Conservation (phyloP, 30 jellyfish, hydroid and myxozoan species). For the Pelagia noctiluca region DNA sequence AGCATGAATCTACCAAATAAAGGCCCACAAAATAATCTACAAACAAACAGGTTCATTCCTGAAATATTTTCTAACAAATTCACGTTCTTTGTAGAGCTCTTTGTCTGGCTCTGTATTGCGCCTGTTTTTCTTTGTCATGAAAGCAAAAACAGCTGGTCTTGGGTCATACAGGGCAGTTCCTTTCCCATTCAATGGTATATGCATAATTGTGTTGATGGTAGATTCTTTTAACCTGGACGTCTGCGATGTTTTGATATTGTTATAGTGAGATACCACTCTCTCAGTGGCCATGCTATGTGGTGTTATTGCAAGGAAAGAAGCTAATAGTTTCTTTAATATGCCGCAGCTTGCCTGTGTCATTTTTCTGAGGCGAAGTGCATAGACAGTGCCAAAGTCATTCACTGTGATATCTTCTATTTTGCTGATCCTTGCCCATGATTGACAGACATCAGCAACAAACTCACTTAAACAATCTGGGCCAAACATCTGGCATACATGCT, state of each 20-base stretch:
- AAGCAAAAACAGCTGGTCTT: constrained; percentile 54
- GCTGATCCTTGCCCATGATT: constrained; percentile 28
- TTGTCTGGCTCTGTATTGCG: constrained; percentile 51
- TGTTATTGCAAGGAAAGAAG: constrained; percentile 42
- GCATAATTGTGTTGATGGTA: constrained; percentile 50
- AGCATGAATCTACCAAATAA: neutral
- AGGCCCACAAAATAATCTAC: neutral
- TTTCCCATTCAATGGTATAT: constrained; percentile 57
- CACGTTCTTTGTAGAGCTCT: constrained; percentile 57
- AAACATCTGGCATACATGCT: constrained; percentile 38
- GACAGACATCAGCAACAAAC: constrained; percentile 44
- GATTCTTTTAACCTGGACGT: constrained; percentile 36
- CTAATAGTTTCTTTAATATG: constrained; percentile 35
- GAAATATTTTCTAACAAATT: constrained; percentile 30
- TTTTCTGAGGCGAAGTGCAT: constrained; percentile 41
- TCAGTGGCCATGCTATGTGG: constrained; percentile 61
- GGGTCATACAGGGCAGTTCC: constrained; percentile 69
- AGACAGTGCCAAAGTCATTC: constrained; percentile 25
- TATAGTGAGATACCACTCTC: constrained; percentile 45
- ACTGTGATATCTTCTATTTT: constrained; percentile 21
- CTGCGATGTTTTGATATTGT: constrained; percentile 40
- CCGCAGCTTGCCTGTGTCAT: constrained; percentile 52
- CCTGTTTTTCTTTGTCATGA: constrained; percentile 37
- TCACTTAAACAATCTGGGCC: constrained; percentile 21
- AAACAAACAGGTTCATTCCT: constrained; percentile 5